These are phyloP conservation scores for Spheniscus humboldti DNA, from an alignment of 2,797 vertebrate genomes.

Conservation along the genomic window DNA sequence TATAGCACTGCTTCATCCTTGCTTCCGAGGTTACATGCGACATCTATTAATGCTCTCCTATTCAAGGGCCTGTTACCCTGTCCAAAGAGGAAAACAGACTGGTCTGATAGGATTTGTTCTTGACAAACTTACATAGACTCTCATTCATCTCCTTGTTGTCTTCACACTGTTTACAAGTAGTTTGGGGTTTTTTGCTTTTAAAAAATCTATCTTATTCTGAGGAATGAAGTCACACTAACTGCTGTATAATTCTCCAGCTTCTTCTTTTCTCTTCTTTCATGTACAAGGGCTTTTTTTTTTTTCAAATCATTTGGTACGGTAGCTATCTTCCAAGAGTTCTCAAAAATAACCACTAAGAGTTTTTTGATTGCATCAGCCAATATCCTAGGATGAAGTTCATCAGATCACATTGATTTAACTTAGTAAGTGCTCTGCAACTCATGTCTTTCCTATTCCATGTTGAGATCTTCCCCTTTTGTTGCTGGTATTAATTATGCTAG, in stretches of 20 bases:
- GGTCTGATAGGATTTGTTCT: not conserved
- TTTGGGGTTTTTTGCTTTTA: not conserved
- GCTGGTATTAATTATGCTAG: slow-evolving; percentile 40
- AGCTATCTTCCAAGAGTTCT: not conserved
- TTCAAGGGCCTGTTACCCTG: not conserved
- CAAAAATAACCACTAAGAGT: not conserved
- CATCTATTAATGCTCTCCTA: not conserved
- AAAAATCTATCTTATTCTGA: not conserved
- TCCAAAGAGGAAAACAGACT: not conserved
- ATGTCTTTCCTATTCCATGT: not conserved
- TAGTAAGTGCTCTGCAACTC: not conserved
- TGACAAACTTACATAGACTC: not conserved
- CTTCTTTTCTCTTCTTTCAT: not conserved
- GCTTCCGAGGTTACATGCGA: not conserved
- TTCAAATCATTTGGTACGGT: not conserved
- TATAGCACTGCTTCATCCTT: not conserved
- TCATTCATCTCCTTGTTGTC: not conserved
- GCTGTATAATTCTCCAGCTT: not conserved
- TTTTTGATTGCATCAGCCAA: slow-evolving; percentile 17
- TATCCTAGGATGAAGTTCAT: not conserved
- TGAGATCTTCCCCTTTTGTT: slow-evolving; percentile 8
- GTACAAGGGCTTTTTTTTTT: not conserved
- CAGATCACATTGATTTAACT: slow-evolving; percentile 7
- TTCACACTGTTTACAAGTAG: not conserved
- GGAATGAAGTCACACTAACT: not conserved